phyloP scores from a whole-genome alignment of 2,797 vertebrate species.

The Myiotriccus ornatus region DNA sequence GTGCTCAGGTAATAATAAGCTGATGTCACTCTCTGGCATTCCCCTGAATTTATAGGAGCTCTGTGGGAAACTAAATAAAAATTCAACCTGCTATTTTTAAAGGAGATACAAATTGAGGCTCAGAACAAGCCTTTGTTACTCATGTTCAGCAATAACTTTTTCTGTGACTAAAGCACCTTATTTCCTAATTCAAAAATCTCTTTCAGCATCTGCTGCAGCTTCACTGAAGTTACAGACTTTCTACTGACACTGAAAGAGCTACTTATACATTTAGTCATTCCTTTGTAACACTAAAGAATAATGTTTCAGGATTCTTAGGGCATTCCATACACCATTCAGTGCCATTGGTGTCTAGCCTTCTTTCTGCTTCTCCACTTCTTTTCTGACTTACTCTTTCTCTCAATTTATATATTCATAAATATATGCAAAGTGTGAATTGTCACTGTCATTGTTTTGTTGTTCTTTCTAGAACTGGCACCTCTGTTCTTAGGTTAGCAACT shows the following conservation, averaged over 20 bases:
- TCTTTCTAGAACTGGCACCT: neutral
- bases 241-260: neutral
- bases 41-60: constrained; percentile 24
- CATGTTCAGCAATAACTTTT: neutral
- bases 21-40: neutral
- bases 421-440: neutral
- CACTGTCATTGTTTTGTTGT: neutral
- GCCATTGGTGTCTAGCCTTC: neutral
- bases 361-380: neutral
- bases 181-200: neutral
- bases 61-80: neutral
- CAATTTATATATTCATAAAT: neutral
- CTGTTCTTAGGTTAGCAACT: neutral
- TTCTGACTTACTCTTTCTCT: neutral
- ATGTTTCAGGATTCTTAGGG: neutral
- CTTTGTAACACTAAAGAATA: neutral
- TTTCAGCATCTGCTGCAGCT: neutral
- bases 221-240: neutral
- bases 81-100: neutral
- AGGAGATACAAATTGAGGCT: neutral
- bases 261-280: neutral
- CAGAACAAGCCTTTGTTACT: neutral
- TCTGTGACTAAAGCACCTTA: neutral
- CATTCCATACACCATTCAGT: neutral
- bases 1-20: constrained; percentile 1